A percentile compares a stretch with the other conserved stretches of the same genome.
These are phyloP conservation scores for Drosophila rellima DNA, from an alignment of 2,888 invertebrate genomes.

Conservation along the genomic window DNA sequence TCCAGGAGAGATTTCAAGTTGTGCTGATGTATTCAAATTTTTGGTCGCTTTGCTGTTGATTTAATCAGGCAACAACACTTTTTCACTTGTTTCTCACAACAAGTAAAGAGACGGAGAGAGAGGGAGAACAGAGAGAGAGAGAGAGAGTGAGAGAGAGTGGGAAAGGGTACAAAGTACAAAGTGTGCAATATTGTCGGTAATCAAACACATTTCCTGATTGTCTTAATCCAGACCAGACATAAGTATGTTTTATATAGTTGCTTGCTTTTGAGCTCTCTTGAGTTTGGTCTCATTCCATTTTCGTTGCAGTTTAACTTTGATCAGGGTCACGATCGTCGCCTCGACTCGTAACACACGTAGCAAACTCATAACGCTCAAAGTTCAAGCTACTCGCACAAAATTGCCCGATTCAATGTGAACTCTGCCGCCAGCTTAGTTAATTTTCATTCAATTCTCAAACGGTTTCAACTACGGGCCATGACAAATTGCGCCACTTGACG, in stretches of 20 bases:
- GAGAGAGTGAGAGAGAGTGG: neutral
- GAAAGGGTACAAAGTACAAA: slow-evolving; percentile 40
- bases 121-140: neutral
- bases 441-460: slow-evolving; percentile 57
- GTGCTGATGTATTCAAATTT: slow-evolving; percentile 16
- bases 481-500: slow-evolving; percentile 11
- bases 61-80: slow-evolving; percentile 47
- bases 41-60: slow-evolving; percentile 25
- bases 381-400: slow-evolving; percentile 12
- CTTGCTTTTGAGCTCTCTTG: slow-evolving; percentile 38
- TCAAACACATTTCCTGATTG: slow-evolving; percentile 69
- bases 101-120: neutral
- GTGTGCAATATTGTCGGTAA: slow-evolving; percentile 35
- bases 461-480: neutral
- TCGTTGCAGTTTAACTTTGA: slow-evolving; percentile 52
- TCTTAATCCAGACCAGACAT: slow-evolving; percentile 52
- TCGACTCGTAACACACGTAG: slow-evolving; percentile 1
- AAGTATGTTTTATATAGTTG: slow-evolving; percentile 8
- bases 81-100: slow-evolving; percentile 38
- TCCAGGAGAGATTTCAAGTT: slow-evolving; percentile 8
- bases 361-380: slow-evolving; percentile 38
- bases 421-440: slow-evolving; percentile 7
- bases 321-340: slow-evolving; percentile 51
- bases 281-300: too few species aligned
- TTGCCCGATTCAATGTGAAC: slow-evolving; percentile 6